A percentile compares a stretch with the other conserved stretches of the same genome.
These are phyloP conservation scores for Synaphobranchus kaupii DNA, from an alignment of 2,797 vertebrate genomes.

Conservation along the genomic window DNA sequence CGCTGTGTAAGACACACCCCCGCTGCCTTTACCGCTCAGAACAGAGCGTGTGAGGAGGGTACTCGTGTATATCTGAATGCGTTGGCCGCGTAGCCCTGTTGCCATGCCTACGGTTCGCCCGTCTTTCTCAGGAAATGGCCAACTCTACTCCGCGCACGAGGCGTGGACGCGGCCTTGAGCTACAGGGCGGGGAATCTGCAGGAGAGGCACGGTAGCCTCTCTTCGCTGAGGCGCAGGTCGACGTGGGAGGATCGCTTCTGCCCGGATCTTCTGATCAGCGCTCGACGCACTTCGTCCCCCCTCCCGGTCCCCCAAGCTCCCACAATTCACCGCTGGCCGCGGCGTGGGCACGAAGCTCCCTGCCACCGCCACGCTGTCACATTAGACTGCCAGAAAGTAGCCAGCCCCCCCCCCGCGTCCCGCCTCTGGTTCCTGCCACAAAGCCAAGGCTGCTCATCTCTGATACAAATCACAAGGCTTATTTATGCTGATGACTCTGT, in stretches of 20 bases:
- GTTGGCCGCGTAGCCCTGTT: neutral
- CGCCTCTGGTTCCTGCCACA: neutral
- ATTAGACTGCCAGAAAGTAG: constrained; percentile 16
- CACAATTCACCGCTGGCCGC: neutral
- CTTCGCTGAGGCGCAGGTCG: neutral
- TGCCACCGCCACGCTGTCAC: neutral
- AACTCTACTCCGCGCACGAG: neutral
- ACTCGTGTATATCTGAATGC: neutral
- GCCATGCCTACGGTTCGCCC: neutral
- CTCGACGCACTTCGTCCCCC: neutral
- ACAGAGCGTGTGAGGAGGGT: neutral
- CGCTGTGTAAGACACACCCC: neutral
- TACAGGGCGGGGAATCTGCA: neutral
- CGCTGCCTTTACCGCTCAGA: neutral
- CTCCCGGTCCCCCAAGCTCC: neutral
- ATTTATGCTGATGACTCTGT: constrained; percentile 26
- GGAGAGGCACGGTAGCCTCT: neutral
- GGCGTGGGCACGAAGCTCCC: neutral
- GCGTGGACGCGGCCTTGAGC: neutral
- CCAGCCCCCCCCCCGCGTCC: neutral
- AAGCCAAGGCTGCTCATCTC: neutral
- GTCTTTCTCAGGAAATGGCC: neutral
- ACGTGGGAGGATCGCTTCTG: neutral
- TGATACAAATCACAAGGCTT: constrained; percentile 7
- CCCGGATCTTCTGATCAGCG: neutral